phyloP scores from a whole-genome alignment of 37 sponge, comb jelly and placozoan genomes.

The Agelas oroides region DNA sequence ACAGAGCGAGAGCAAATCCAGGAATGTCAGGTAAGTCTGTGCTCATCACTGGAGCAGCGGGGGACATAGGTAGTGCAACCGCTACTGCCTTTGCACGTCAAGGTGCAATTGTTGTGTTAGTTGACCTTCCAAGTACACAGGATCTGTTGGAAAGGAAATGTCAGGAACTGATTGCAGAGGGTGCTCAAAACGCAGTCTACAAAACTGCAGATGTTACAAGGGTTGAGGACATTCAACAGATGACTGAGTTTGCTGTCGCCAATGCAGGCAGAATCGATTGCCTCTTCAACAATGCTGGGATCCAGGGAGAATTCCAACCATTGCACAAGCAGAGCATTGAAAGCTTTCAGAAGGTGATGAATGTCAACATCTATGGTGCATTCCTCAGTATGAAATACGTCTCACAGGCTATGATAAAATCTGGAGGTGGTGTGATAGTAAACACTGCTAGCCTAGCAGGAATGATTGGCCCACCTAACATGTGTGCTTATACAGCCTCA shows the following conservation, averaged over 20 bases:
- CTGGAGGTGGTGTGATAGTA: conserved; percentile 77
- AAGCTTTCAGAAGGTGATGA: conserved; percentile 39
- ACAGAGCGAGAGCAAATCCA: too few relatives aligned
- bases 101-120: conserved; percentile 73
- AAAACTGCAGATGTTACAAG: conserved; percentile 67
- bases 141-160: conserved; percentile 35
- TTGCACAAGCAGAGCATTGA: conserved; percentile 55
- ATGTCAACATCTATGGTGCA: conserved; percentile 79
- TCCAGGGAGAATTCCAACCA: conserved; percentile 76
- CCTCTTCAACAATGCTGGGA: conserved; percentile 90
- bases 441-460: conserved; percentile 93
- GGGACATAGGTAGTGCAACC: conserved; percentile 82
- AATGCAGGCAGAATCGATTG: conserved; percentile 63
- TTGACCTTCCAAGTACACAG: conserved; percentile 58
- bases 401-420: conserved; percentile 62
- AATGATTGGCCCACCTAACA: conserved; percentile 73
- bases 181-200: conserved; percentile 20
- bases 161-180: conserved; percentile 13
- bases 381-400: conserved; percentile 77
- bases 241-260: conserved; percentile 40
- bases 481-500: conserved; percentile 89
- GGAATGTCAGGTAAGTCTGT: conserved; percentile 30
- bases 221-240: conserved; percentile 52
- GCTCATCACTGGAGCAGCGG: conserved; percentile 89
- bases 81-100: conserved; percentile 67